Conservation (phyloP, 2,888 invertebrate genomes). For the Athalia rosae region DNA sequence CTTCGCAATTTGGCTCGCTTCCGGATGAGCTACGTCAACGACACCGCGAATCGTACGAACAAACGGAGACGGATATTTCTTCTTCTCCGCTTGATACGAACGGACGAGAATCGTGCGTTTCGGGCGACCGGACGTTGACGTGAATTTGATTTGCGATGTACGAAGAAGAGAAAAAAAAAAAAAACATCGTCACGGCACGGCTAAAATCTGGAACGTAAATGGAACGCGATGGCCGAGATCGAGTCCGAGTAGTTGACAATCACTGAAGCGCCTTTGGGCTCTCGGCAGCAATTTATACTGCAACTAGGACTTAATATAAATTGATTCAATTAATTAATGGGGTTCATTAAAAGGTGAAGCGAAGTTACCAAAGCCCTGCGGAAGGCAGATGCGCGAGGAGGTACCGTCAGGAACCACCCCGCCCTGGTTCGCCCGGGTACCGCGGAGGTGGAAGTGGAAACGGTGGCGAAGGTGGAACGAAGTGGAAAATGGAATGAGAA, state of each 20-base stretch:
- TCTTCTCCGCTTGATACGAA: no score
- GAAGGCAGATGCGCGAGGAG: slow-evolving; percentile 39
- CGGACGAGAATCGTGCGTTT: no score
- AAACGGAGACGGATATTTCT: no score
- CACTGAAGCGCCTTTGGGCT: background rate
- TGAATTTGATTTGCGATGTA: no score
- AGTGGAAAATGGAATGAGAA: slow-evolving; percentile 46
- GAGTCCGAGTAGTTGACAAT: slow-evolving; percentile 5
- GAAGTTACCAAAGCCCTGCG: slow-evolving; percentile 37
- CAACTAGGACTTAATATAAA: slow-evolving; percentile 45
- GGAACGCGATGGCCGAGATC: background rate
- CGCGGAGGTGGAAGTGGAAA: no score
- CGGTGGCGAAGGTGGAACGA: background rate
- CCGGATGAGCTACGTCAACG: no score
- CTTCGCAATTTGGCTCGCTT: slow-evolving; percentile 4
- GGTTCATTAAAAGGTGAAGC: slow-evolving; percentile 53
- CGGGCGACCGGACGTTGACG: no score
- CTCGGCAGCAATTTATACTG: slow-evolving; percentile 8
- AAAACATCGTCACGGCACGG: background rate
- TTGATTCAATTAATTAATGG: slow-evolving; percentile 57
- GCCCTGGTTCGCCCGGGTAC: background rate
- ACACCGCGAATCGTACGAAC: no score
- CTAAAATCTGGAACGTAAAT: background rate
- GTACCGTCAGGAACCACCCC: slow-evolving; percentile 28
- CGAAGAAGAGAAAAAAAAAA: no score